Evolutionary conservation across 2,888 invertebrate species (phyloP).

Genomic region (Cheilosia impressa): DNA sequence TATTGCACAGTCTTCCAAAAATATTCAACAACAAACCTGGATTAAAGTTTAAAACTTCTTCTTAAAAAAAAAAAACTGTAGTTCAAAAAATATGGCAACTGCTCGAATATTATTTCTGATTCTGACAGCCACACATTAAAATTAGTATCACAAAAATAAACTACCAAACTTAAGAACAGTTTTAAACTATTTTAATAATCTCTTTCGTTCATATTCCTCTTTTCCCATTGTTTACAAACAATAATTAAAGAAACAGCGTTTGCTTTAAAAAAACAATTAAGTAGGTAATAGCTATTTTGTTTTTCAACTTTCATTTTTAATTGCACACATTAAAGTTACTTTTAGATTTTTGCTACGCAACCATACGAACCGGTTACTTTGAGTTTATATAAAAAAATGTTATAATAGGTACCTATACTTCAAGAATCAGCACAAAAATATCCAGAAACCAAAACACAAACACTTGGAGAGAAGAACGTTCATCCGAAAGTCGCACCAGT

Average conservation of each 20-base stretch:
- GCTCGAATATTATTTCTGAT: too few species aligned
- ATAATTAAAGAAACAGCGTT: neutral
- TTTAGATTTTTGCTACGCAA: constrained; percentile 60
- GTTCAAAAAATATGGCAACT: too few species aligned
- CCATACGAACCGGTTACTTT: constrained; percentile 38
- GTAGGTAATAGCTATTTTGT: neutral
- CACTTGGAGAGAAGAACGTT: constrained; percentile 52
- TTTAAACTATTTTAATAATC: too few species aligned
- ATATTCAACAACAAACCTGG: too few species aligned
- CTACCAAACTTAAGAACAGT: too few species aligned
- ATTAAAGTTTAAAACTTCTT: too few species aligned
- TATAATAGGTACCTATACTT: neutral
- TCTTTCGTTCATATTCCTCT: too few species aligned
- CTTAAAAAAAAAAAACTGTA: too few species aligned
- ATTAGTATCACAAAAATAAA: too few species aligned
- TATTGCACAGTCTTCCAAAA: too few species aligned
- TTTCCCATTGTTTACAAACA: too few species aligned
- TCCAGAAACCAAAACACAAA: constrained; percentile 28
- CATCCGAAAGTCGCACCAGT: constrained; percentile 57
- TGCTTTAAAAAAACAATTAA: neutral
- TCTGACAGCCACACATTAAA: too few species aligned
- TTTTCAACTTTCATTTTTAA: neutral
- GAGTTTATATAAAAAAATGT: constrained; percentile 36
- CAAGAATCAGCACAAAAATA: constrained; percentile 28
- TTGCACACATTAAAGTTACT: neutral